These are phyloP conservation scores for Melinaea menophilus DNA, from an alignment of 2,888 invertebrate genomes.

Conservation along the genomic window DNA sequence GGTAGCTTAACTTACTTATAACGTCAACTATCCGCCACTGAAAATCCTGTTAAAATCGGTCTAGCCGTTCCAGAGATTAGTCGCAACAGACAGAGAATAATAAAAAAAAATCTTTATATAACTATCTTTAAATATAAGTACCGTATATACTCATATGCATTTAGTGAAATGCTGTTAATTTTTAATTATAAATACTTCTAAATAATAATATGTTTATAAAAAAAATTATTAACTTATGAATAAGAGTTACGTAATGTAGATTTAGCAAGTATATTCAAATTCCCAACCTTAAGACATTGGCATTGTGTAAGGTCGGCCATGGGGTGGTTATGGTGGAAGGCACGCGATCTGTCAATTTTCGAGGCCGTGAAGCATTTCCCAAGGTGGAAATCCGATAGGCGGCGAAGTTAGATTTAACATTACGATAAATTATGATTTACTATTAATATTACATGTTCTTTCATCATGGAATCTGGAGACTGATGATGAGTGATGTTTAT, in stretches of 20 bases:
- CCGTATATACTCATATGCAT: too few relatives aligned
- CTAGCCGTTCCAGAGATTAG: too few relatives aligned
- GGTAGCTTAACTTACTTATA: too few relatives aligned
- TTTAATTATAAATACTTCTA: too few relatives aligned
- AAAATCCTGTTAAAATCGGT: too few relatives aligned
- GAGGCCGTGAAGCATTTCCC: slow-evolving; percentile 38
- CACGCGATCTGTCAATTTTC: slow-evolving; percentile 62
- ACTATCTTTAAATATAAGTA: too few relatives aligned
- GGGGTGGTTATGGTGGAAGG: slow-evolving; percentile 40
- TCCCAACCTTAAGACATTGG: slow-evolving; percentile 42
- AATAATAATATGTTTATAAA: too few relatives aligned
- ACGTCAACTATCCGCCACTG: too few relatives aligned
- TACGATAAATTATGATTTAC: slow-evolving; percentile 29
- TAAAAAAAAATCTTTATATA: too few relatives aligned
- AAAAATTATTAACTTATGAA: too few relatives aligned
- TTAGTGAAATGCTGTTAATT: too few relatives aligned
- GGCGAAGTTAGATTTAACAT: slow-evolving; percentile 31
- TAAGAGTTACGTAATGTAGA: background rate
- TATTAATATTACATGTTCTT: background rate
- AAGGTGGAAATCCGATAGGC: slow-evolving; percentile 26
- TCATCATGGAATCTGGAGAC: background rate
- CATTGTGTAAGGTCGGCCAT: slow-evolving; percentile 50
- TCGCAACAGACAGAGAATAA: too few relatives aligned
- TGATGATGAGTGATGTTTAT: background rate
- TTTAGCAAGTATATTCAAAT: background rate